phyloP scores from a whole-genome alignment of 1,140 invertebrate species.

The Oncopodura yosiiana region DNA sequence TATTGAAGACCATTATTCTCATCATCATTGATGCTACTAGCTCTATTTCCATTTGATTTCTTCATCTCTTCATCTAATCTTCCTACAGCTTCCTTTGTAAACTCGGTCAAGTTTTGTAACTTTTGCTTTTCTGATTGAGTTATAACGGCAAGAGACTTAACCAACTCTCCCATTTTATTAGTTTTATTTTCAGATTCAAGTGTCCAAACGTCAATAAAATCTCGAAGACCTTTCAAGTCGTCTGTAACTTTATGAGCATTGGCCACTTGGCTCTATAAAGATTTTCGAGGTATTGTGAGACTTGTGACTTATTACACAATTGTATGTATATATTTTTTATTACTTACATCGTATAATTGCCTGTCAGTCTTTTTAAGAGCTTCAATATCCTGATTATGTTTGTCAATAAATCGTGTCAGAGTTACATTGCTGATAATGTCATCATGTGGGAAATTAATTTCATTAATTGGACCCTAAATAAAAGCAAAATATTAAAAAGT shows the following conservation, averaged over 20 bases:
- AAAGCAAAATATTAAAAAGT: too few species aligned
- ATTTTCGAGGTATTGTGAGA: too few species aligned
- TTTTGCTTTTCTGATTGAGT: conserved; percentile 17
- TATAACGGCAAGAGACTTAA: conserved; percentile 20
- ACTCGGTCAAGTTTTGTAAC: conserved; percentile 17
- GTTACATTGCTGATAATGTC: not conserved
- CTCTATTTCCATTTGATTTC: conserved; percentile 12
- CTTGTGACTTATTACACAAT: not conserved
- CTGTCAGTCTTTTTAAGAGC: conserved; percentile 6
- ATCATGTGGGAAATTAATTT: not conserved
- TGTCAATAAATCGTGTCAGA: conserved; percentile 1
- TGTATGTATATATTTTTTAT: not conserved
- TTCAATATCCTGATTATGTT: conserved; percentile 5
- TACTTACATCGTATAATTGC: conserved; percentile 1
- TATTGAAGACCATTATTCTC: too few species aligned
- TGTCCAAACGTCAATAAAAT: conserved; percentile 11
- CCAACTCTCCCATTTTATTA: conserved; percentile 16
- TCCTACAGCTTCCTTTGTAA: conserved; percentile 10
- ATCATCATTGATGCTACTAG: too few species aligned
- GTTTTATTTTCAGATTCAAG: conserved; percentile 13
- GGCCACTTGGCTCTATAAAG: not conserved
- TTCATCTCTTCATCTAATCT: conserved; percentile 14
- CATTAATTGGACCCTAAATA: not conserved
- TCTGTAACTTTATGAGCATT: conserved; percentile 1
- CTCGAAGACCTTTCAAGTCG: conserved; percentile 5